These are phyloP conservation scores for Pristionchus maxplancki DNA, from an alignment of 2,888 invertebrate species.

Conservation along the genomic window DNA sequence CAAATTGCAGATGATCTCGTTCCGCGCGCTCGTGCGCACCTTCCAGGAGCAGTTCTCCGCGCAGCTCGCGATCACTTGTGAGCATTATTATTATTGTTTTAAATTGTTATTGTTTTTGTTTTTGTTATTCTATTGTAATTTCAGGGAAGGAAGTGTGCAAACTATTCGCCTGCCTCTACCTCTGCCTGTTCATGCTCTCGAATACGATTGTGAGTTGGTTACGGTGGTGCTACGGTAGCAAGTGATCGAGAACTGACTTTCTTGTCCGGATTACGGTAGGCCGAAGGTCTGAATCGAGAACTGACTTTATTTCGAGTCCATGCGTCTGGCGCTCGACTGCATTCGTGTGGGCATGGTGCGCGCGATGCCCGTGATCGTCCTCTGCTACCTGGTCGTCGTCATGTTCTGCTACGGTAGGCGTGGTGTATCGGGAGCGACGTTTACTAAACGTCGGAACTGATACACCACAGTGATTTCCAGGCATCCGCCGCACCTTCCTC, in stretches of 20 bases:
- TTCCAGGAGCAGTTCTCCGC: constrained; percentile 25
- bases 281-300: neutral
- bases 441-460: neutral
- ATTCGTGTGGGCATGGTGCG: neutral
- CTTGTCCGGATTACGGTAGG: neutral
- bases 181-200: neutral
- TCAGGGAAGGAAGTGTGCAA: constrained; percentile 35
- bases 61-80: neutral
- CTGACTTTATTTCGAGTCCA: neutral
- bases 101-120: neutral
- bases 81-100: neutral
- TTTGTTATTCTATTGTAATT: neutral
- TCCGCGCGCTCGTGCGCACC: constrained; percentile 30
- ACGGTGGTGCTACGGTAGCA: neutral
- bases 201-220: neutral
- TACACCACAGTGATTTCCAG: neutral
- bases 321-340: neutral
- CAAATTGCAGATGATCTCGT: constrained; percentile 11
- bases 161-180: neutral
- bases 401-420: constrained; percentile 31
- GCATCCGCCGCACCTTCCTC: constrained; percentile 29
- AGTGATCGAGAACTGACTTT: neutral
- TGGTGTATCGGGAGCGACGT: neutral
- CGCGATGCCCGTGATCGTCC: constrained; percentile 28
- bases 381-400: constrained; percentile 39